Base-by-base conservation (phyloP, 2,797 vertebrate genomes). In the Novumbra hubbsi region DNA sequence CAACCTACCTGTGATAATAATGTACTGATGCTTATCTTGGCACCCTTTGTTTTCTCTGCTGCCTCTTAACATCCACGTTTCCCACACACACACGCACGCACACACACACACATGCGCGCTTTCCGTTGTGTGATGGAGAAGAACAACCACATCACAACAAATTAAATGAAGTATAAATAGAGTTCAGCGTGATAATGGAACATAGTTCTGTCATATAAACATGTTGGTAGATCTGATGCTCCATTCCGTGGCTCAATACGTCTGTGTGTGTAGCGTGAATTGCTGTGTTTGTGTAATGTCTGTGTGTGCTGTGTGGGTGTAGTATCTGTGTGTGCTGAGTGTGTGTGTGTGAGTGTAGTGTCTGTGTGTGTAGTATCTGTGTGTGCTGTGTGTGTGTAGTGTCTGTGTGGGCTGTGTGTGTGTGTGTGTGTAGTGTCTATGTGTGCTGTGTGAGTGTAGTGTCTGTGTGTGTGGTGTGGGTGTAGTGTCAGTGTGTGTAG, bases 151-250 rank as follows among this genome's bases (percentile, higher is more conserved):
- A 65, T 32, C 63, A 64, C 24, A 16, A 19, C 62, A 64, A n/a
- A 57, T n/a, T 57, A 24, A 57, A 57, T 57, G 55, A 57, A 24
- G 55, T 57, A 57, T n/a, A 57, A 57, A 57, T 57, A 55, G 50
- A 19, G 55, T 57, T 21, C 21, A 57, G 55, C 3, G 55, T 57
- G 55, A 11, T 12, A 1, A 17, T 70, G 72, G 73, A 27, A 32
- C 24, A 19, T 9, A 45, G 41, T 11, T 11, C 9, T 11, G 66
- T 49, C n/a, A 68, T 12, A 28, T 50, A 49, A 24, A 45, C 41
- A 48, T 49, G 41, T n/a, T 45, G 2, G 38, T 17, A 17, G 41
- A 21, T 21, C 38, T 24, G 41, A 52, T 52, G 8, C 17, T n/a
- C 19, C 50, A 52, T n/a, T n/a, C 50, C 50, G n/a, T 52, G 50